Evolutionary conservation across 2,888 invertebrate species (phyloP).

Genomic region (Gymnosoma rotundatum): DNA sequence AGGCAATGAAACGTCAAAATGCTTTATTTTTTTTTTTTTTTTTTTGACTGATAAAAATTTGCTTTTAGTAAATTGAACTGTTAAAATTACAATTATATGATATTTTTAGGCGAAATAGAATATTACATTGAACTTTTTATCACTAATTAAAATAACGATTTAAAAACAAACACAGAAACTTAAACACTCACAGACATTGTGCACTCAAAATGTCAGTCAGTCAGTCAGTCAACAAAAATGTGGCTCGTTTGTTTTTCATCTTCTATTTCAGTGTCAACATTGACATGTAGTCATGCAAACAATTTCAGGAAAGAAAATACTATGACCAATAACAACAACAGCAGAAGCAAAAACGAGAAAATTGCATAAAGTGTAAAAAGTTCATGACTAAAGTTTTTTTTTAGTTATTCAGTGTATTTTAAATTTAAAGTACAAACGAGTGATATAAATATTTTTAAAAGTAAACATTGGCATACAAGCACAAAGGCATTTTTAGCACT

Average conservation of each 20-base stretch:
- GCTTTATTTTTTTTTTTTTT: too few relatives aligned
- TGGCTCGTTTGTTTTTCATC: conserved; percentile 70
- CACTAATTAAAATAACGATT: not conserved
- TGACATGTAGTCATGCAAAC: conserved; percentile 71
- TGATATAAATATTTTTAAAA: conserved; percentile 65
- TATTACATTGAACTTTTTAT: not conserved
- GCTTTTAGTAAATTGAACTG: too few relatives aligned
- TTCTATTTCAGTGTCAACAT: conserved; percentile 70
- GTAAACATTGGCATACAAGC: conserved; percentile 68
- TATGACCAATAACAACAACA: conserved; percentile 26
- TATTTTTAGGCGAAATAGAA: not conserved
- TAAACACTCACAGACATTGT: conserved; percentile 53
- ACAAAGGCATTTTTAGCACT: conserved; percentile 70
- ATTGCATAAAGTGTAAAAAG: conserved; percentile 64
- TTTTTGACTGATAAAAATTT: too few relatives aligned
- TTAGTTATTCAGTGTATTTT: conserved; percentile 50
- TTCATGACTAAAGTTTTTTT: conserved; percentile 65
- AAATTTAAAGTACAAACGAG: conserved; percentile 45
- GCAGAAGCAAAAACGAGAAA: conserved; percentile 19
- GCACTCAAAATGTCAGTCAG: conserved; percentile 71
- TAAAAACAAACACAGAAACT: not conserved
- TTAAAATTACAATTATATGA: too few relatives aligned
- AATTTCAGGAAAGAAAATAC: conserved; percentile 68
- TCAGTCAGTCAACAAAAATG: conserved; percentile 69
- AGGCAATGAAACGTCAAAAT: too few relatives aligned